Evolutionary conservation across 2,113 vertebrate species (phyloP), one percentile per base, ranked within the genome.

Genomic region (Protobothrops flavoviridis): DNA sequence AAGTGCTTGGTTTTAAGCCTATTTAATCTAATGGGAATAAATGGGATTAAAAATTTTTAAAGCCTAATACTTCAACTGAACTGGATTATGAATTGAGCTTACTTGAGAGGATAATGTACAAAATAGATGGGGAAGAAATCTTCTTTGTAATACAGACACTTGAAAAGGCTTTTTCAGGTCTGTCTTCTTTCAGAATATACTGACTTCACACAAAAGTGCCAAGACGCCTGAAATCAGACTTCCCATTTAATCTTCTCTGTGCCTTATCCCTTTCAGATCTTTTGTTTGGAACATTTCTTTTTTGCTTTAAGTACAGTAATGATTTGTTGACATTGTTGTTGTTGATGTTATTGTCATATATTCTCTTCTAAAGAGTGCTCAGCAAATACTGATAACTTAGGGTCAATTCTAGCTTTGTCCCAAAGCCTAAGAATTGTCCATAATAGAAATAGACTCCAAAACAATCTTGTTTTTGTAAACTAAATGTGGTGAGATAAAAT

Each of bases 271-370:
- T 94, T 93, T 96, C 96, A 95, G 85, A 94, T 93, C 97, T 93
- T 95, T 97, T 10, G 96, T 97, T 97, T 96, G 95, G 96, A 96
- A 94, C 92, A 57, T 39, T 93, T 97, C 4, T 91, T 95, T 96
- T 53, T 96, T 97, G 93, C 93, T 97, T 97, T 95, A 95, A 81
- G 69, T 81, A 39, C 69, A 39, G 9, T 81, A 81, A 81, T 81
- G 69, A 33, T 81, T 81, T 81, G 5, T 81, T 81, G 69, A 15
- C 33, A 39, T 81, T 81, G 69, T 74, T 74, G 33, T 2, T 53
- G 11, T 7, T 53, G 52, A 53, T 53, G 52, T 57, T 56, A 21
- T 81, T 81, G 74, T 43, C 9, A 81, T 43, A 81, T 81, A 81
- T 7, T 81, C 33, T 81, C 33, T 43, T 81, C 33, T 39, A 17